Percentiles rank a stretch among this genome's conserved stretches.
These are phyloP conservation scores for Nycteola revayana DNA, from an alignment of 2,888 invertebrate genomes.

Conservation along the genomic window DNA sequence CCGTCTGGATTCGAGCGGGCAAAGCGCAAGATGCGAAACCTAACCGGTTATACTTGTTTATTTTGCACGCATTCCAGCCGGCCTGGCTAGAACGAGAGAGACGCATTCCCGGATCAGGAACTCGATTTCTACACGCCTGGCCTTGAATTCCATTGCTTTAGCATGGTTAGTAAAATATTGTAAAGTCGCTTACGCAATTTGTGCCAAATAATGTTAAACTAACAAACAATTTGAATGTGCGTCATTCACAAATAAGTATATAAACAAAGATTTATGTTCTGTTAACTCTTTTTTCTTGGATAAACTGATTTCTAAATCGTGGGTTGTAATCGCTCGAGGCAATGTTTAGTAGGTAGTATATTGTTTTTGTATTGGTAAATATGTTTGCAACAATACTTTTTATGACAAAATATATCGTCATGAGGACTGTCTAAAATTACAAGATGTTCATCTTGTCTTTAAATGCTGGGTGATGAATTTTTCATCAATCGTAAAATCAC, in stretches of 20 bases:
- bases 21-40: slow-evolving; percentile 64
- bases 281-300: slow-evolving; percentile 8
- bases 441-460: too few species aligned
- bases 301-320: slow-evolving; percentile 5
- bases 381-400: not conserved
- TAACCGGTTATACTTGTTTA: slow-evolving; percentile 77
- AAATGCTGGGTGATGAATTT: too few species aligned
- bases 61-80: slow-evolving; percentile 79
- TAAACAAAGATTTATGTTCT: slow-evolving; percentile 14
- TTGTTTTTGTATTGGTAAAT: slow-evolving; percentile 11
- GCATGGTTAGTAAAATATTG: slow-evolving; percentile 42
- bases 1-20: slow-evolving; percentile 53
- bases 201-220: slow-evolving; percentile 39
- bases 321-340: slow-evolving; percentile 5
- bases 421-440: too few species aligned
- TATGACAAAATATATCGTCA: too few species aligned
- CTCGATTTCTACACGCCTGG: slow-evolving; percentile 58
- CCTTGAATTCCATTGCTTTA: slow-evolving; percentile 63
- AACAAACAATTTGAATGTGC: slow-evolving; percentile 36
- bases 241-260: slow-evolving; percentile 36
- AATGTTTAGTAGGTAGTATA: slow-evolving; percentile 1
- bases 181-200: slow-evolving; percentile 36
- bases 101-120: slow-evolving; percentile 67
- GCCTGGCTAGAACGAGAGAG: slow-evolving; percentile 65
- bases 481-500: too few species aligned